Evolutionary conservation across 2,888 invertebrate species (phyloP), one percentile per base, ranked within the genome.

Genomic region (Athetis lepigone): DNA sequence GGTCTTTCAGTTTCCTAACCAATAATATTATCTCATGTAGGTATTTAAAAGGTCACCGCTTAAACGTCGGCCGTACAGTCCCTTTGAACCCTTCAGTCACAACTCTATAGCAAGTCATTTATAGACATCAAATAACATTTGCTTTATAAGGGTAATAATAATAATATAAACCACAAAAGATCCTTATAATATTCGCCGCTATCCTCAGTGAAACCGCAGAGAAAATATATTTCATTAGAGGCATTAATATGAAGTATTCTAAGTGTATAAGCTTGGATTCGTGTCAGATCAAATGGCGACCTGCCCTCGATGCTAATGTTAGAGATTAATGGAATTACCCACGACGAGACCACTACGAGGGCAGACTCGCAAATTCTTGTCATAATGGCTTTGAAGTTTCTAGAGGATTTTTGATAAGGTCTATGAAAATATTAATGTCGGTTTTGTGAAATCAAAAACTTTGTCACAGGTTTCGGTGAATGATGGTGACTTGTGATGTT

Each of bases 291-390:
- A 91, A 91, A 91, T 86, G 88, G 84, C 87, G 85, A 85, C 86
- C 88, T 88, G 88, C 89, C 90, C 89, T 85, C 88, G 80, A 90
- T 90, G 90, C 85, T 91, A 90, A 91, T 92, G 90, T 88, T 81
- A 77, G 79, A 88, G 89, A 91, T 92, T 91, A 92, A 92, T 92
- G 88, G 87, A 90, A 91, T 91, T 90, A 92, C 85, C 82, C 81
- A 85, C 85, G 80, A 80, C 82, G 80, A 72, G 82, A 77, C 79
- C 79, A 75, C 81, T 76, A 75, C 81, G 75, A 79, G 77, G 78
- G 79, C 67, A 80, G 80, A 83, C 85, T 84, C 81, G 80, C 82
- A 86, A 88, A 88, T 85, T 82, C 83, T 80, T 84, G 83, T 82
- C 82, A 81, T 85, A 85, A 85, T 85, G 84, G 83, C 83, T 86